phyloP scores from a whole-genome alignment of 2,113 vertebrate species.

The Stercorarius parasiticus region DNA sequence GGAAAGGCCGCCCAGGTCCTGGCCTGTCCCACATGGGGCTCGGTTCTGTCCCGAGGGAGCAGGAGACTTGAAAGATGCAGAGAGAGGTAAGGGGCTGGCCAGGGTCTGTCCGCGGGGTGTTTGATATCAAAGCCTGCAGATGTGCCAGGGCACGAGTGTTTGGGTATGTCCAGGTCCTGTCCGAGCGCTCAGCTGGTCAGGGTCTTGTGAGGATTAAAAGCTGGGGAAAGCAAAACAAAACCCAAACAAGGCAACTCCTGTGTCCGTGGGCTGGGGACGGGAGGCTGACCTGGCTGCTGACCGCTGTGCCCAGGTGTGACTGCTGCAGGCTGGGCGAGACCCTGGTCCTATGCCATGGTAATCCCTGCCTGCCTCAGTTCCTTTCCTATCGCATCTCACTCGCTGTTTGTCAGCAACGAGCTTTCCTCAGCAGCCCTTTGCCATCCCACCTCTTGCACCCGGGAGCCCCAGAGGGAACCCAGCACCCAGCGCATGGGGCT shows the following conservation, averaged over 20 bases:
- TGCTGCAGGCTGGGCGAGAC: neutral
- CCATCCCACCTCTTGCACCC: neutral
- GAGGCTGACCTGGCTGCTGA: neutral
- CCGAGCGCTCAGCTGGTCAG: neutral
- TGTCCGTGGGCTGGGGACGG: neutral
- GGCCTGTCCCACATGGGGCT: neutral
- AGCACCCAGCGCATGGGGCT: fast-evolving
- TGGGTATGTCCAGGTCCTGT: neutral
- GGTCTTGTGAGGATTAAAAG: neutral
- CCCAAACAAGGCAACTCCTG: neutral
- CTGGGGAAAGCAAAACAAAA: neutral
- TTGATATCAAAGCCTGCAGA: neutral
- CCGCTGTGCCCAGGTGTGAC: fast-evolving
- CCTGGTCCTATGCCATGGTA: neutral
- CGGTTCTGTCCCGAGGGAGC: too few species aligned
- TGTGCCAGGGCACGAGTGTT: neutral
- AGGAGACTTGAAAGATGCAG: neutral
- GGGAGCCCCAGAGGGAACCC: neutral
- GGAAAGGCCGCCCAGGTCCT: neutral
- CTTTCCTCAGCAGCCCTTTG: neutral
- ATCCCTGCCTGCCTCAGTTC: neutral
- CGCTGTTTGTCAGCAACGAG: neutral
- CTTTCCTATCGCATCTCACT: neutral
- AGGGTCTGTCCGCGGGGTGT: neutral
- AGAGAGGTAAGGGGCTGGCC: neutral